Evolutionary conservation across 2,113 vertebrate genomes (phyloP).

Genomic region (Dinomys branickii): DNA sequence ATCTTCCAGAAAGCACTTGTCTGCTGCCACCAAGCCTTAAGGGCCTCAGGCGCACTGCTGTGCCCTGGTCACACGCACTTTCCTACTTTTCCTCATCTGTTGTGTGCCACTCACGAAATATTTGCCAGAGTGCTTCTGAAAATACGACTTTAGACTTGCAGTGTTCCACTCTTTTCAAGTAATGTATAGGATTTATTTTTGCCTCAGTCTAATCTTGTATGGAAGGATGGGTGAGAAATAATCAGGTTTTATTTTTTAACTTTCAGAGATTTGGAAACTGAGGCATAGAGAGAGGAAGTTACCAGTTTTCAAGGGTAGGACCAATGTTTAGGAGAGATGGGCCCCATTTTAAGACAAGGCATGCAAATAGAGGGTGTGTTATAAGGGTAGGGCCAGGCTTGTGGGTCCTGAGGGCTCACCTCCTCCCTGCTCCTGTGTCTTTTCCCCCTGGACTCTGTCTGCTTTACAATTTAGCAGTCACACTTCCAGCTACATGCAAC

Average conservation of each 20-base stretch:
- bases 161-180: not conserved
- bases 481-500: not conserved
- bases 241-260: not conserved
- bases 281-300: not conserved
- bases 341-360: not conserved
- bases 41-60: not conserved
- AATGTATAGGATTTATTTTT: not conserved
- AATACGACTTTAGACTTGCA: not conserved
- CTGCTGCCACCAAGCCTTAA: not conserved
- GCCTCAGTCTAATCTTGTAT: not conserved
- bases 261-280: conserved; percentile 5
- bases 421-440: not conserved
- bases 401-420: not conserved
- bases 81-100: not conserved
- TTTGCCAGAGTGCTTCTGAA: conserved; percentile 23
- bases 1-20: not conserved
- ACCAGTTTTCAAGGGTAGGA: not conserved
- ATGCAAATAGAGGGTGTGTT: not conserved
- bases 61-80: not conserved
- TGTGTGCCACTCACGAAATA: not conserved
- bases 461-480: not conserved
- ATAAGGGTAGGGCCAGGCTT: not conserved
- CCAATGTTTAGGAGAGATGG: not conserved
- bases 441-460: not conserved
- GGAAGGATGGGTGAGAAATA: not conserved